A percentile compares a stretch with the other conserved stretches of the same genome.
phyloP scores from a whole-genome alignment of 2,797 vertebrate species.

The Pseudochaenichthys georgianus region DNA sequence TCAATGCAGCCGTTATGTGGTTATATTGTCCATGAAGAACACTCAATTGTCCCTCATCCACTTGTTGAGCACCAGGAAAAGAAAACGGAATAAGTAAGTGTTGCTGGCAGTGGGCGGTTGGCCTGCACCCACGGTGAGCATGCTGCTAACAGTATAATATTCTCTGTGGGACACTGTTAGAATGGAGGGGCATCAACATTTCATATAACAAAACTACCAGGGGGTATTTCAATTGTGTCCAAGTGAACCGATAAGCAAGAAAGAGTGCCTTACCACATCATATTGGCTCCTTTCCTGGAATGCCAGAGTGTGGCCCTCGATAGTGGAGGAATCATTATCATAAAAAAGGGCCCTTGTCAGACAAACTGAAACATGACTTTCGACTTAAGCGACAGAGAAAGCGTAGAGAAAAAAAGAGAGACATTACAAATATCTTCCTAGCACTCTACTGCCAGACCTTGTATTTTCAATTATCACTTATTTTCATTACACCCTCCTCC shows the following conservation, averaged over 20 bases:
- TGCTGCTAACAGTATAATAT: constrained; percentile 33
- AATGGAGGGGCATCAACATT: constrained; percentile 31
- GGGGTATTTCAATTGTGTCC: constrained; percentile 20
- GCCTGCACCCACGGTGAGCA: constrained; percentile 32
- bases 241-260: constrained; percentile 39
- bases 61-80: constrained; percentile 23
- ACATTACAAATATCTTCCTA: neutral
- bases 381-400: constrained; percentile 10
- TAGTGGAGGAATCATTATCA: constrained; percentile 47
- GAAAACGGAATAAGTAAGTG: constrained; percentile 12
- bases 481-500: neutral
- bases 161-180: constrained; percentile 18
- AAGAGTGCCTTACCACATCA: constrained; percentile 18
- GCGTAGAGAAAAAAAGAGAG: neutral
- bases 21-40: constrained; percentile 44
- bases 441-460: neutral
- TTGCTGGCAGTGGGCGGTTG: constrained; percentile 36
- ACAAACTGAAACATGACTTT: constrained; percentile 50
- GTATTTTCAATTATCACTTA: constrained; percentile 1
- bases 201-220: constrained; percentile 31
- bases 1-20: constrained; percentile 37
- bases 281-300: constrained; percentile 54
- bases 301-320: constrained; percentile 25
- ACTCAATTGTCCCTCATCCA: constrained; percentile 37
- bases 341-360: constrained; percentile 32